Conservation (phyloP, 2,113 vertebrate species). For the Cariama cristata region DNA sequence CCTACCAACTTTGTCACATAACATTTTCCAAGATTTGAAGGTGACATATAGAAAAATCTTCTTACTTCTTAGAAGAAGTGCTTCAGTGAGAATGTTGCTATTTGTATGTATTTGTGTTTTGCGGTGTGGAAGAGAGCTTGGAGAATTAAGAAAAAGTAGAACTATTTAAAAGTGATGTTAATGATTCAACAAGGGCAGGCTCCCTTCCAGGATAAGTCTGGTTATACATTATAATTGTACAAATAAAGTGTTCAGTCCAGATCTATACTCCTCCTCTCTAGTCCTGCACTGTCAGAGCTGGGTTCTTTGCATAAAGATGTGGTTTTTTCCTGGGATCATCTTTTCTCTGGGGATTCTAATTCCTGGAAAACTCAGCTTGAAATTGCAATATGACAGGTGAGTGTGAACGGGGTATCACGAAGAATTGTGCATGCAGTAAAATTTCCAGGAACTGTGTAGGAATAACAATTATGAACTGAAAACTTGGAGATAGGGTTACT, state of each 20-base stretch:
- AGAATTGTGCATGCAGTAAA: background rate
- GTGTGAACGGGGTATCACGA: background rate
- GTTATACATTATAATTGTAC: background rate
- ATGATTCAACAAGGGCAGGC: constrained; percentile 1
- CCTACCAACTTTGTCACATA: background rate
- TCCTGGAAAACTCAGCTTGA: constrained; percentile 39
- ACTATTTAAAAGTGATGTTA: background rate
- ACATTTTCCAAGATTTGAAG: background rate
- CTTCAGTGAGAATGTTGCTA: background rate
- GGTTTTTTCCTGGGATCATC: background rate
- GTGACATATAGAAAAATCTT: background rate
- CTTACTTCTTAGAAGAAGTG: background rate
- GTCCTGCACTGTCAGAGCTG: background rate
- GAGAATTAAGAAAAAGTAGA: background rate
- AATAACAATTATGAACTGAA: background rate
- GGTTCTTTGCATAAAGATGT: background rate
- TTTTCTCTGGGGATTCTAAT: constrained; percentile 28
- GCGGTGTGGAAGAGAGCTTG: background rate
- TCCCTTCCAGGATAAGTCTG: background rate
- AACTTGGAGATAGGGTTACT: background rate
- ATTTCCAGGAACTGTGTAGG: background rate
- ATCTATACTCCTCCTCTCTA: background rate
- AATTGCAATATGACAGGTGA: constrained; percentile 14
- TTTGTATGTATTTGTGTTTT: background rate
- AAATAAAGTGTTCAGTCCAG: background rate